Evolutionary conservation across 2,113 vertebrate species (phyloP), one percentile per base, ranked within the genome.

Genomic region (Corythaixoides concolor): DNA sequence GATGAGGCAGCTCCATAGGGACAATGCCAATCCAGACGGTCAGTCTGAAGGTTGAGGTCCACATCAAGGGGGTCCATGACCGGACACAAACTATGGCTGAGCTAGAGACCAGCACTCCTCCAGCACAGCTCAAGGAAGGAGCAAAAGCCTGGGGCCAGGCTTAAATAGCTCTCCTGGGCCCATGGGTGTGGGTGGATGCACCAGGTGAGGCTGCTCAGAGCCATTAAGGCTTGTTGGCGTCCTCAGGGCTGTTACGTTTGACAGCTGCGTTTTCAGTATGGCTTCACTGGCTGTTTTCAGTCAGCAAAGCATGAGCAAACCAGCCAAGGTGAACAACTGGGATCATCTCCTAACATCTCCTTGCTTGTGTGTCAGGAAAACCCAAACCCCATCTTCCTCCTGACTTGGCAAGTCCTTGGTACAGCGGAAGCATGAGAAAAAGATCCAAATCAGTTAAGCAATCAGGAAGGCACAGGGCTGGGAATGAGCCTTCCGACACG

Each of bases 91-190:
- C 27, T 37, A 14, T 10, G 1, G 9, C 3, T 30, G 8, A 35
- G 33, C 47, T 33, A 2, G 12, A 37, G 43, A 32, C 8, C 18
- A 64, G 5, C 4, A 22, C 14, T 19, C 23, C 41, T 39, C 20
- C 67, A 67, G 4, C 30, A 63, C 8, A 66, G 27, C 43, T 32
- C 8, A 35, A 0, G 0, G 0, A 43, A 0, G 0, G 0, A 15
- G 2, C 0, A 0, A 14, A 27, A 33, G 7, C 45, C 39, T 55
- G n/a, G 5, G 8, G 12, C 6, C 21, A 27, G 37, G 26, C 30
- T 67, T 89, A 84, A 89, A 62, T 67, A 93, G 15, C 15, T 43
- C 33, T 37, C 17, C 45, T 45, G 66, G 23, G 20, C 16, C 30
- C 43, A 12, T 12, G 27, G 50, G 58, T 37, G 70, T 88, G 43